Evolutionary conservation across 2,888 invertebrate species (phyloP).

Genomic region (Aporophyla nigra): DNA sequence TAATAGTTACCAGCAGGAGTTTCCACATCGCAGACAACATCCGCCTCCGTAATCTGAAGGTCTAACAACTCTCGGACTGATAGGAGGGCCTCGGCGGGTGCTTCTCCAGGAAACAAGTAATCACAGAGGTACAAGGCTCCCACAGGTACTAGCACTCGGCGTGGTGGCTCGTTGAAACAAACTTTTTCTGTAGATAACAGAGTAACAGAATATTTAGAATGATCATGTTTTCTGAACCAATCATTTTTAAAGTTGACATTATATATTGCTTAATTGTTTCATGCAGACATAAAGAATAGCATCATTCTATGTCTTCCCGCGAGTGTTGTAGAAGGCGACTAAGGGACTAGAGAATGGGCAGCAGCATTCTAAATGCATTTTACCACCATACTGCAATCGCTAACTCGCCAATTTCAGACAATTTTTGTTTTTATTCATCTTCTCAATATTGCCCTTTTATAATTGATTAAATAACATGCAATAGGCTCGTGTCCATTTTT

Average conservation of each 20-base stretch:
- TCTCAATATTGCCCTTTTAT: not conserved
- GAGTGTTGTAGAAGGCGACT: too few species aligned
- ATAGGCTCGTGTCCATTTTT: not conserved
- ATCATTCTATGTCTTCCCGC: too few species aligned
- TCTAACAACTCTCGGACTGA: conserved; percentile 96
- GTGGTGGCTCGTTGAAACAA: conserved; percentile 97
- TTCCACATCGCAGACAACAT: conserved; percentile 94
- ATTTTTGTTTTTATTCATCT: not conserved
- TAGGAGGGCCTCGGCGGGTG: conserved; percentile 94
- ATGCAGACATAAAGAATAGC: too few species aligned
- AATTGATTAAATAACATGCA: not conserved
- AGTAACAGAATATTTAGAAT: not conserved
- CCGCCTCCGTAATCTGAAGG: conserved; percentile 93
- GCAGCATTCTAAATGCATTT: too few species aligned
- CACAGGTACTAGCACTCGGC: conserved; percentile 95
- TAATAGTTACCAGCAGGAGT: conserved; percentile 93
- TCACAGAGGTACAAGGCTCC: conserved; percentile 94
- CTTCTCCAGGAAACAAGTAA: conserved; percentile 97
- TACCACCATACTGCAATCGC: too few species aligned
- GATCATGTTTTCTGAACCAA: not conserved
- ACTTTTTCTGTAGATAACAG: conserved; percentile 91
- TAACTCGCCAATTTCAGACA: not conserved
- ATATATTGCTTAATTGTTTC: not conserved
- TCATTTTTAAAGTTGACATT: not conserved
- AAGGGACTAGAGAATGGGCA: too few species aligned